Percentiles rank a stretch among this genome's conserved stretches.
Conservation (phyloP, 2,113 vertebrate genomes). For the Rhinolophus sinicus region DNA sequence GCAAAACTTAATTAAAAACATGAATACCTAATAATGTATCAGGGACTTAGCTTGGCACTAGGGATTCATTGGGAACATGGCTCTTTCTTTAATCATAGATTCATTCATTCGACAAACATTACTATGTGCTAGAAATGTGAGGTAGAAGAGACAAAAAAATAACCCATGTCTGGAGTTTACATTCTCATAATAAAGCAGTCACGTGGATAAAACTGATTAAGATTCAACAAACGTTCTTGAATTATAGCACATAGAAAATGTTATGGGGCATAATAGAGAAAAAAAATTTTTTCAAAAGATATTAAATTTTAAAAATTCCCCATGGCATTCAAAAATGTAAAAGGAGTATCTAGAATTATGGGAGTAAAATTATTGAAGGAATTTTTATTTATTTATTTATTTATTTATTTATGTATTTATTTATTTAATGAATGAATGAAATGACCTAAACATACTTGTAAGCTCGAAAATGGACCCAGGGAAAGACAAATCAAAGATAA, state of each 20-base stretch:
- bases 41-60: not conserved
- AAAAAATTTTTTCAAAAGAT: slow-evolving; percentile 37
- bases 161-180: not conserved
- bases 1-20: slow-evolving; percentile 8
- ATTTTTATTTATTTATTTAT: not conserved
- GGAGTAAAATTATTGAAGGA: not conserved
- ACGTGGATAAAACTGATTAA: slow-evolving; percentile 45
- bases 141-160: not conserved
- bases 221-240: not conserved
- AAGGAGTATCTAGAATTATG: slow-evolving; percentile 41
- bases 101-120: slow-evolving; percentile 17
- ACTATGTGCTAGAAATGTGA: not conserved
- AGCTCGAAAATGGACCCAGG: not conserved
- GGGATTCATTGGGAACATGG: not conserved
- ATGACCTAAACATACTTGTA: not conserved
- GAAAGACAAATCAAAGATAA: not conserved
- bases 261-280: not conserved
- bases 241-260: slow-evolving; percentile 4
- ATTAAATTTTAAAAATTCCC: slow-evolving; percentile 46
- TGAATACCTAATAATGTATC: not conserved
- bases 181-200: not conserved
- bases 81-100: not conserved
- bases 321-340: slow-evolving; percentile 29
- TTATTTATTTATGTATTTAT: not conserved
- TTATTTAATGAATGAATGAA: not conserved